Conservation (phyloP, 92 coral and sea anemone species). For the Actinernus sp. region DNA sequence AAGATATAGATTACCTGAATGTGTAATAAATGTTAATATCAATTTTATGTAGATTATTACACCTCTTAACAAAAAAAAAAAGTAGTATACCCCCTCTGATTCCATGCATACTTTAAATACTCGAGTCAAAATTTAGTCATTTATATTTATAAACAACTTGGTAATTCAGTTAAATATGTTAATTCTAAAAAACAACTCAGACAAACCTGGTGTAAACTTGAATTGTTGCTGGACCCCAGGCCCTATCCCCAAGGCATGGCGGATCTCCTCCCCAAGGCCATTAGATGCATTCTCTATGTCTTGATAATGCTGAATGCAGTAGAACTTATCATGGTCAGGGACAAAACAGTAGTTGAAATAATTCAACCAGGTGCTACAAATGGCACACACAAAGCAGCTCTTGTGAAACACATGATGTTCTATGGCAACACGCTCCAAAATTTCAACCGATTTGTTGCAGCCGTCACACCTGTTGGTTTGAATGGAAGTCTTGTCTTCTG, state of each 20-base stretch:
- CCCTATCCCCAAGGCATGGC: conserved; percentile 83
- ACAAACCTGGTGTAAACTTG: conserved; percentile 77
- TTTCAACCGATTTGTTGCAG: conserved; percentile 69
- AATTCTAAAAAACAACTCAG: too few relatives aligned
- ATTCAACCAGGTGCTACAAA: conserved; percentile 84
- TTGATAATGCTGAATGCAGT: conserved; percentile 92
- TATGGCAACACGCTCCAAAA: conserved; percentile 83
- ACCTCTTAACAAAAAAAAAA: too few relatives aligned
- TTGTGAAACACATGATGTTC: conserved; percentile 92
- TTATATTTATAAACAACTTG: too few relatives aligned
- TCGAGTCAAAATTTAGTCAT: too few relatives aligned
- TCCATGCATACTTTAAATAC: neutral
- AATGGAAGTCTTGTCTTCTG: conserved; percentile 10
- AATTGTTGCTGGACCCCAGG: conserved; percentile 96
- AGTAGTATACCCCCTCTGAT: too few relatives aligned
- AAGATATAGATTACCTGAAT: too few relatives aligned
- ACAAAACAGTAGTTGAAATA: conserved; percentile 95
- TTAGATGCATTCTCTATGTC: conserved; percentile 86
- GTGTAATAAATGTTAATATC: too few relatives aligned
- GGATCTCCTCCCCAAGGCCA: conserved; percentile 80
- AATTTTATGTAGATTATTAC: too few relatives aligned
- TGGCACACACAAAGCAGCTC: conserved; percentile 93
- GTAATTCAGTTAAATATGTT: too few relatives aligned
- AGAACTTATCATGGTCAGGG: conserved; percentile 97
- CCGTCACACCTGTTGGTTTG: conserved; percentile 77